Evolutionary conservation across 2,113 vertebrate genomes (phyloP), one percentile per base, ranked within the genome.

Genomic region (Rhinoderma darwinii): DNA sequence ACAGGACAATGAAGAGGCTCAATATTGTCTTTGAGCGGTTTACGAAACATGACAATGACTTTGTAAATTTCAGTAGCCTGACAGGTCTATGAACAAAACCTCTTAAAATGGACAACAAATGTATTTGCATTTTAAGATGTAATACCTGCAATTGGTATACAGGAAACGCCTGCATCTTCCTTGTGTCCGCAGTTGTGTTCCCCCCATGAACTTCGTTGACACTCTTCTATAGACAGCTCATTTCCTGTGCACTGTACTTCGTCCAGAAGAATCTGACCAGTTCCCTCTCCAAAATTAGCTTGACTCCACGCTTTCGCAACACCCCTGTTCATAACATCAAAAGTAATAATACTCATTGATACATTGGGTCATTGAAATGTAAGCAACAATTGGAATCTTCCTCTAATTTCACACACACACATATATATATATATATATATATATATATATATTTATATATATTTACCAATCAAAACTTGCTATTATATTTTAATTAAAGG

Each of bases 151-250:
- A 97, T 93, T 51, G 96, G 96, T 25, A 85, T 95, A 80, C 98
- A 99, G 89, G 98, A 97, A 70, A 99, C 98, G 0, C 97, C 97
- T 20, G 98, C 98, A 59, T 99, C 97, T 91, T 99, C 98, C n/a
- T 91, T 94, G 90, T 99, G 97, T 80, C 92, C 95, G n/a, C 98
- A 99, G 93, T 99, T 96, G 90, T 99, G 98, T 56, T 98, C 96
- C 73, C 93, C 93, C 98, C 98, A 99, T 82, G 95, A 89, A 39
- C 93, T 95, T 91, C 97, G 98, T 25, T 93, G 90, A 90, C 98
- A 99, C 86, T 99, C 96, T n/a, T 99, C 97, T 91, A 99, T 91
- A 0, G 97, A 96, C 2, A 99, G 95, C 88, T 99, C 97, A 22
- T 99, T 99, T 76, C 98, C 98, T 0, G 97, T 97, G 89, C 98